Evolutionary conservation across 2,113 vertebrate genomes (phyloP), one percentile per base, ranked within the genome.

Genomic region (Numida meleagris): DNA sequence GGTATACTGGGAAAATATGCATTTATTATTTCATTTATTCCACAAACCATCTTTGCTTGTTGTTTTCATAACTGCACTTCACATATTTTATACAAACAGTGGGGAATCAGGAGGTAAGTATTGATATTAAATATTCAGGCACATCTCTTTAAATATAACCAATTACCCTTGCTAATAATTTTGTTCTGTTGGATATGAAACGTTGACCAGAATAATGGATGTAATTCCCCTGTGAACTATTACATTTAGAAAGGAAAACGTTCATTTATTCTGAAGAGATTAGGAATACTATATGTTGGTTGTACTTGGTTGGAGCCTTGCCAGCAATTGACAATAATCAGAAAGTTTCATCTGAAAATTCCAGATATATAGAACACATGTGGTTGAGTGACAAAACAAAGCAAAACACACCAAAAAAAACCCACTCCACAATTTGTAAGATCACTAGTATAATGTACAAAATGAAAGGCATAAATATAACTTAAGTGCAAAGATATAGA

Each of bases 111-210:
- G 40, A 67, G 42, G 59, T 51, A 62, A 53, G 50, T 27, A 48
- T 4, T 29, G 6, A 75, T 62, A 46, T 21, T 36, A 66, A 75
- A 51, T 74, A 57, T 93, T 93, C 93, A 86, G 68, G 45, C 17
- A n/a, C 46, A 34, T 62, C 72, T 94, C 89, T 90, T 95, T 96
- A 94, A 86, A 67, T 66, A 62, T 82, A 95, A 94, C 70, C 82
- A 94, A 94, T 94, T 50, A 59, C 58, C 77, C 63, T 63, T 83
- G 73, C 61, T 75, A 82, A 63, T 25, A 14, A 73, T 76, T 46
- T 58, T 61, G 48, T 58, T 78, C 72, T 88, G 50, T 91, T 85
- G 55, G 74, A 38, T 17, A 53, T 61, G 70, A 45, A 72, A 88
- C 84, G 88, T 93, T 96, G 93, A 94, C 93, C 19, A 68, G 12